Evolutionary conservation across 2,797 vertebrate species (phyloP), one percentile per base, ranked within the genome.

Genomic region (Ara ararauna): DNA sequence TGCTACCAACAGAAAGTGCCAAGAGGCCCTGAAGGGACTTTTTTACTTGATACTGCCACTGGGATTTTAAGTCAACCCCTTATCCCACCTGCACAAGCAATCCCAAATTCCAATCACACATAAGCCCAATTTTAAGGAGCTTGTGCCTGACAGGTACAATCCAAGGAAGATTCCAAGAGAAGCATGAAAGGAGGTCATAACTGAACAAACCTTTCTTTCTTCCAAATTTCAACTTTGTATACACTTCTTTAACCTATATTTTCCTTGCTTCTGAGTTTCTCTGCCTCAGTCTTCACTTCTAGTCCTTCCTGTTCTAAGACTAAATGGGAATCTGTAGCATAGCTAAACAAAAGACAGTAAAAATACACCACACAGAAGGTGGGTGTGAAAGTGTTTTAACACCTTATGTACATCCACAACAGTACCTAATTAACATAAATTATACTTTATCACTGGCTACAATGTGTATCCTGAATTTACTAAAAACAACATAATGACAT

Each of bases 51-150:
- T 76, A 73, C 13, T 40, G 26, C 42, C 80, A 40, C 60, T 85
- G 85, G 54, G 80, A 88, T 79, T 92, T 95, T 88, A 87, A 91
- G 23, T 62, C 83, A 94, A 72, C 24, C 50, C 14, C 27, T 72
- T 71, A 89, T n/a, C 21, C 68, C 56, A 77, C 48, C 38, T 77
- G 36, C 53, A 89, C 8, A 89, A 89, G 75, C 45, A 95, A 92
- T 9, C 18, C 34, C 11, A 74, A 67, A 83, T 89, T 83, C 48
- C 78, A 92, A 79, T 38, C 15, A 74, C 30, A 50, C 8, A 65
- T 61, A 83, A 85, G 7, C 8, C 23, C 4, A 77, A 1, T 85
- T 93, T 95, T 92, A 87, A 92, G 73, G 30, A 86, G 17, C 14
- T 64, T 61, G 36, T 65, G 29, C 42, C 38, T 81, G 68, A 92